Evolutionary conservation across 2,113 vertebrate genomes (phyloP).

Genomic region (Catharus fuscescens): DNA sequence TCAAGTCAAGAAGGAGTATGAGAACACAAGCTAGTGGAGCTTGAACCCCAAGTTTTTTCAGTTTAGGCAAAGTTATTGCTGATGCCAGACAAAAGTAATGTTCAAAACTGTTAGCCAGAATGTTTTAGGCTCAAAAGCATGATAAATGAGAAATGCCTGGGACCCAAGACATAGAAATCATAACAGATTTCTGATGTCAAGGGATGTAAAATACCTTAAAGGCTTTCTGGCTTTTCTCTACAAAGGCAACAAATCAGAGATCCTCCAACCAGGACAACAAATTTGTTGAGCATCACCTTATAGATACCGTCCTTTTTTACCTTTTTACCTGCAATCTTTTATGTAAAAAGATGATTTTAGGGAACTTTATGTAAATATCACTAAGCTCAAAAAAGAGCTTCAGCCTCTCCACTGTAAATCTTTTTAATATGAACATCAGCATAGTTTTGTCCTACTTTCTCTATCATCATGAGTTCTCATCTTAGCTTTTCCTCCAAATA

Average conservation of each 20-base stretch:
- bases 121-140: conserved; percentile 50
- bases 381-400: background rate
- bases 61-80: conserved; percentile 41
- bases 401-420: background rate
- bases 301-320: background rate
- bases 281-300: background rate
- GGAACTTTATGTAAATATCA: background rate
- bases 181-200: conserved; percentile 11
- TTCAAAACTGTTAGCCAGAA: conserved; percentile 28
- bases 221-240: background rate
- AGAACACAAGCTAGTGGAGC: conserved; percentile 13
- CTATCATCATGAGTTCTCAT: background rate
- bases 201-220: background rate
- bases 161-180: background rate
- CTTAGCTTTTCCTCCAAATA: background rate
- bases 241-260: background rate
- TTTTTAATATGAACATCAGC: background rate
- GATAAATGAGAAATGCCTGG: conserved; percentile 31
- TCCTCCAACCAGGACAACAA: background rate
- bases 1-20: conserved; percentile 55
- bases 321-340: background rate
- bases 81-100: conserved; percentile 38
- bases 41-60: conserved; percentile 60
- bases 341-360: background rate
- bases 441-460: conserved; percentile 8